A percentile compares a stretch with the other conserved stretches of the same genome.
Evolutionary conservation across 2,797 vertebrate genomes (phyloP).

Genomic region (Halcyon chelicuti): DNA sequence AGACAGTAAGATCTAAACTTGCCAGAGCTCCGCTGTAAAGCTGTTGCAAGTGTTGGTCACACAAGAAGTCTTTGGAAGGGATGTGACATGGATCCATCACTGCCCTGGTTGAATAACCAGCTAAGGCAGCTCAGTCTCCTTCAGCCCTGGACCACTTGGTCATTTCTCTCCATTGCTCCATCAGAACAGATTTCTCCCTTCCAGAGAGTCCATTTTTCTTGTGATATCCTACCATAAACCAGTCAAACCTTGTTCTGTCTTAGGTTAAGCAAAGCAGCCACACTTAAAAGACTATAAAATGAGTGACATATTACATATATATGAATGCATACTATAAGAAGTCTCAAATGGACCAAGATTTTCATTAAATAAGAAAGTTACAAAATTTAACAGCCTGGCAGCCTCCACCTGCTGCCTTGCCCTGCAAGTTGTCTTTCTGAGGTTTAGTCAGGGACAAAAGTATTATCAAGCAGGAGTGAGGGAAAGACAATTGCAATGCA

Average conservation of each 20-base stretch:
- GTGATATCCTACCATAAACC: conserved; percentile 24
- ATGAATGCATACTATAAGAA: not conserved
- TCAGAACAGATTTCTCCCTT: not conserved
- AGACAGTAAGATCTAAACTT: not conserved
- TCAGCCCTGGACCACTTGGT: not conserved
- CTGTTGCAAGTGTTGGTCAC: not conserved
- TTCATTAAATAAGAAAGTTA: not conserved
- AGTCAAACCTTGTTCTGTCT: not conserved
- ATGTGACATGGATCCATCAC: rapidly evolving
- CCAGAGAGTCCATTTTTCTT: not conserved
- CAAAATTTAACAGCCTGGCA: not conserved
- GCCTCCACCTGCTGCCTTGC: not conserved
- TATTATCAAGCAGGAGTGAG: not conserved
- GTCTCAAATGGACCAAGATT: not conserved
- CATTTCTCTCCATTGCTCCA: not conserved
- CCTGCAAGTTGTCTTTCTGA: not conserved
- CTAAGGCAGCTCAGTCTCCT: not conserved
- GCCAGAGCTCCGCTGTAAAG: not conserved
- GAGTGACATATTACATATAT: not conserved
- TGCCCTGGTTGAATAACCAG: not conserved
- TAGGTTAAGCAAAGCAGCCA: not conserved
- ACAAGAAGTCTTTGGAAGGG: not conserved
- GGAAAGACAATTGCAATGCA: not conserved
- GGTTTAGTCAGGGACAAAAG: not conserved
- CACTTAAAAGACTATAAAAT: not conserved